Percentiles rank a stretch among this genome's conserved stretches.
phyloP scores from a whole-genome alignment of 2,113 vertebrate genomes.

The Zosterops japonicus region DNA sequence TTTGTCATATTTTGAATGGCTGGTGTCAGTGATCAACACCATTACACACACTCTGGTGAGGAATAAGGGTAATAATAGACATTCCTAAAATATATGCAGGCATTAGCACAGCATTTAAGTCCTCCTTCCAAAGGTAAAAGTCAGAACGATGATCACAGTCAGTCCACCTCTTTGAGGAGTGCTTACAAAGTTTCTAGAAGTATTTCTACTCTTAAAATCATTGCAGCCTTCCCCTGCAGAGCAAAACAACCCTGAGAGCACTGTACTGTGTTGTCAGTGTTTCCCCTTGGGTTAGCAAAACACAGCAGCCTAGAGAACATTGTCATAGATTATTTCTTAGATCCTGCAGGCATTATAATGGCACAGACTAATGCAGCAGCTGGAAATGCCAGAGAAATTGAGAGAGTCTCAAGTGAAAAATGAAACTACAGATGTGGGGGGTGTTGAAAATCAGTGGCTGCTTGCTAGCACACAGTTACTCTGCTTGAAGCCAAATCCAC shows the following conservation, averaged over 20 bases:
- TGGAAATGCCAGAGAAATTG: constrained; percentile 18
- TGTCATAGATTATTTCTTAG: constrained; percentile 37
- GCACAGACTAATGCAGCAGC: constrained; percentile 36
- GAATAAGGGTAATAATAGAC: background rate
- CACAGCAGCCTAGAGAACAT: constrained; percentile 29
- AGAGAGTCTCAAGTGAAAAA: constrained; percentile 39
- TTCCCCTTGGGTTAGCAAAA: constrained; percentile 22
- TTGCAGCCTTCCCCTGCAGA: background rate
- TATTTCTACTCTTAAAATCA: background rate
- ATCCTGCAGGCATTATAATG: constrained; percentile 44
- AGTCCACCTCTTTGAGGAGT: background rate
- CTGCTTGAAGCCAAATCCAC: constrained; percentile 13
- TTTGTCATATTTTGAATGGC: background rate
- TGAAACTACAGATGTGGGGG: background rate
- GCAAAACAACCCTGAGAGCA: background rate
- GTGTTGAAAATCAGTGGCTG: constrained; percentile 1
- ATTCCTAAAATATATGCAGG: background rate
- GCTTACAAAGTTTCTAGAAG: background rate
- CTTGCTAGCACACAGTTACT: background rate
- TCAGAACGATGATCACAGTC: background rate
- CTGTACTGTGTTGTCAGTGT: background rate
- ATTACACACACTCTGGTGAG: background rate
- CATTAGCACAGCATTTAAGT: background rate
- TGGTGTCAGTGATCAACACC: background rate
- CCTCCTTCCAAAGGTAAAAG: background rate